Percentiles rank a stretch among this genome's conserved stretches.
Evolutionary conservation across 1,140 invertebrate genomes (phyloP).

Genomic region (Streblospio benedicti): DNA sequence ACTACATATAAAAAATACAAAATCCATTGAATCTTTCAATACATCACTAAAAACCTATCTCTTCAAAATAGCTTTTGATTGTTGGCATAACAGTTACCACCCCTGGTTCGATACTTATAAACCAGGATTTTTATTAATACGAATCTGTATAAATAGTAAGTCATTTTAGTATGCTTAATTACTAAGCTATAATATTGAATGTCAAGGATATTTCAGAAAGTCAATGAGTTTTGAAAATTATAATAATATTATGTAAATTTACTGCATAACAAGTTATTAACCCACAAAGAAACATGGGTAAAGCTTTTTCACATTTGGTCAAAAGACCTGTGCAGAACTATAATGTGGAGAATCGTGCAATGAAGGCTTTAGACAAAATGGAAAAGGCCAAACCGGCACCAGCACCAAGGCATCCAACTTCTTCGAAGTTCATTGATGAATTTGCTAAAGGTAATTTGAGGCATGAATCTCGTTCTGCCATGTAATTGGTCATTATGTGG

Average conservation of each 20-base stretch:
- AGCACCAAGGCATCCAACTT: constrained; percentile 1
- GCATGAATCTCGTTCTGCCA: no score
- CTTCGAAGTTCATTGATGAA: background rate
- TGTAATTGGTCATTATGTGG: no score
- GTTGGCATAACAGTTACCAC: no score
- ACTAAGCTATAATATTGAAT: background rate
- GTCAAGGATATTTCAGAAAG: background rate
- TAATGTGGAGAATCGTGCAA: constrained; percentile 11
- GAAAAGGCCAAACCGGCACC: constrained; percentile 9
- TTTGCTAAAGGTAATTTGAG: background rate
- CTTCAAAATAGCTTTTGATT: no score
- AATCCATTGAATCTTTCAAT: no score
- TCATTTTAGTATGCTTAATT: background rate
- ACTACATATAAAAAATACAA: no score
- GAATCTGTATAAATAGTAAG: background rate
- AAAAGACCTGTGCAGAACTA: constrained; percentile 12
- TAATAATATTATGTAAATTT: background rate
- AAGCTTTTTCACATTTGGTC: constrained; percentile 9
- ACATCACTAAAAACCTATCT: no score
- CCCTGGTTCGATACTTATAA: background rate
- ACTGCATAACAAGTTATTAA: background rate
- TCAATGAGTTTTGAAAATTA: background rate
- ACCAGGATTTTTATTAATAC: background rate
- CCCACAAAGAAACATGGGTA: constrained; percentile 12
- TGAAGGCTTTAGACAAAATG: constrained; percentile 3